Percentiles rank a stretch among this genome's conserved stretches.
Evolutionary conservation across 2,797 vertebrate genomes (phyloP).

Genomic region (Champsocephalus gunnari): DNA sequence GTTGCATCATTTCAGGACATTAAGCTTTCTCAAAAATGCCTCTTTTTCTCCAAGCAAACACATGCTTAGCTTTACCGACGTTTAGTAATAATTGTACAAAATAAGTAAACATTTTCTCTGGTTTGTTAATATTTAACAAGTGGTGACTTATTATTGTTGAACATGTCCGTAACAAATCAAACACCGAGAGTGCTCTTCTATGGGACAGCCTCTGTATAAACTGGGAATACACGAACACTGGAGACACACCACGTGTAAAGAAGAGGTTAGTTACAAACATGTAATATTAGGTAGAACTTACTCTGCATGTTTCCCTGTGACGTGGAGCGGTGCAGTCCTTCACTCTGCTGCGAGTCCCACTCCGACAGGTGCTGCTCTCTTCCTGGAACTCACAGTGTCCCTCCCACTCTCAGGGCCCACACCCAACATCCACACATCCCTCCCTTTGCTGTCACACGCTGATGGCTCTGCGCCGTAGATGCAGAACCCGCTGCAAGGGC

Average conservation of each 20-base stretch:
- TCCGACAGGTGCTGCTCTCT: slow-evolving; percentile 46
- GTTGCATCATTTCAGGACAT: not conserved
- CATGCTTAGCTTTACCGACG: no score
- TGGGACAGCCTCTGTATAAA: not conserved
- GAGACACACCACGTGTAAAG: no score
- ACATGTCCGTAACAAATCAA: no score
- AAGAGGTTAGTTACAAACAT: not conserved
- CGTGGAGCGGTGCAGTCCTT: not conserved
- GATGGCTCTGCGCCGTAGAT: not conserved
- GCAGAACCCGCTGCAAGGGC: no score
- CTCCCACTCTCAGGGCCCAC: slow-evolving; percentile 57
- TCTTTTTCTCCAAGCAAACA: not conserved
- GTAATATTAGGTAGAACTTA: slow-evolving; percentile 49
- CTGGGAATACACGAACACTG: no score
- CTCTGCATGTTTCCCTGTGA: slow-evolving; percentile 71
- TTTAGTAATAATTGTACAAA: no score
- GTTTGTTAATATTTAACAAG: no score
- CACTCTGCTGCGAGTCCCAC: slow-evolving; percentile 32
- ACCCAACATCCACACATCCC: slow-evolving; percentile 35
- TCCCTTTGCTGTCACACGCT: slow-evolving; percentile 9
- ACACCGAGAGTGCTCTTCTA: not conserved
- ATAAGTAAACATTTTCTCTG: no score
- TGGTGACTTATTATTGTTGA: no score
- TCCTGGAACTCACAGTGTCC: slow-evolving; percentile 55
- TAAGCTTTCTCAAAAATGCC: not conserved